Evolutionary conservation across 2,797 vertebrate genomes (phyloP), one percentile per base, ranked within the genome.

Genomic region (Acrocephalus scirpaceus): DNA sequence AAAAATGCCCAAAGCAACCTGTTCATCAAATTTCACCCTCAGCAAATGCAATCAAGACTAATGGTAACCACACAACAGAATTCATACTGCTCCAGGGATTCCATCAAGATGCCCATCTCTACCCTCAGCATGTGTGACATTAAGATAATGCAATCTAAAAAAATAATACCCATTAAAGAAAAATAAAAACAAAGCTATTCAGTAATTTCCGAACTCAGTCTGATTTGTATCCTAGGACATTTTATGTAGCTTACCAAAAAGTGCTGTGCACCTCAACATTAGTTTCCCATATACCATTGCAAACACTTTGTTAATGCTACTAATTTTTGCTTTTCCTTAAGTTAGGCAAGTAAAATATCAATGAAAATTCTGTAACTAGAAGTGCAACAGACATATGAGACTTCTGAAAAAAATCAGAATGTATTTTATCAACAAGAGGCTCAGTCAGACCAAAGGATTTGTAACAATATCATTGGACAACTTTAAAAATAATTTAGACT

Each of bases 21-120:
- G 29, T 92, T 97, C 91, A 88, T 85, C 88, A 72, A 96, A 94
- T 95, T 77, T 42, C 72, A 90, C n/a, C 60, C 67, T 95, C 78
- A 86, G 44, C 11, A 97, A 96, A 96, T 94, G 86, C 90, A 97
- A 97, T 98, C 92, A 97, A 97, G 92, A 85, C 65, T 97, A 97
- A 97, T 96, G 80, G 79, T 80, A 97, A 89, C 73, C 94, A 96
- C 70, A 93, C 58, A 94, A 92, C 42, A 92, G 47, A 95, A 91
- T 88, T 96, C 50, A 89, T 80, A 96, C 29, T 83, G 86, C 95
- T 96, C 16, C 60, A 90, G 92, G 93, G 93, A 95, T 95, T 97
- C 72, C 54, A 72, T 86, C 83, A 87, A 30, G 26, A 66, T 54
- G 74, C 11, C 40, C 54, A 29, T 86, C 65, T 71, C 60, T 47